Base-by-base conservation (phyloP, 2,888 invertebrate genomes). In the Eumerus sabulonum region DNA sequence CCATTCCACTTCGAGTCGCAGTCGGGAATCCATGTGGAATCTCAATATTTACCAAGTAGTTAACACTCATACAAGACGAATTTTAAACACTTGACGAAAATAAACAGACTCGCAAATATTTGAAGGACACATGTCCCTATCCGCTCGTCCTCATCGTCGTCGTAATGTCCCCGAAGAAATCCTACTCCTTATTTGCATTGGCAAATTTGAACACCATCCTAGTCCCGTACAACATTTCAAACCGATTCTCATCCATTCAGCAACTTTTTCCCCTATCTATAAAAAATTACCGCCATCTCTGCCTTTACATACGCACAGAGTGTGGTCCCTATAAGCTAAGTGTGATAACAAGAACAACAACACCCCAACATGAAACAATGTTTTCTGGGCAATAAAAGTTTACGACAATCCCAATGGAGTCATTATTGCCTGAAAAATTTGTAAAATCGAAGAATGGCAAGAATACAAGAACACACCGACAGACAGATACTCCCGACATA, bases 351-450 rank as follows among this genome's bases (percentile, higher is more conserved):
- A 14, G 51, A 35, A 54, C 11, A 48, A 36, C n/a, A 40, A 42
- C 48, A 53, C 38, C 62, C 67, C 48, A 74, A 47, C 48, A 79
- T 59, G 67, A 68, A 74, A 79, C 79, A 74, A 54, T 79, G 79
- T 74, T 79, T 73, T 64, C 70, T 56, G 68, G 64, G 74, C 68
- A 79, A 79, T 79, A 79, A 79, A 79, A 79, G 68, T 79, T 79
- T 79, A 79, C 79, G 79, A 74, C 79, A 79, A 79, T 74, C 79
- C 79, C 79, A 79, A 79, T 79, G 74, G 79, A 79, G 79, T 79
- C 74, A 79, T 79, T 79, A 74, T 79, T 60, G 79, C 79, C 64
- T 79, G 60, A 74, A 79, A 79, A 79, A 79, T 79, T 74, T 79
- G 74, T 79, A 74, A 79, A 79, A 79, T 79, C 79, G 74, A 79